Evolutionary conservation across 2,113 vertebrate species (phyloP), one percentile per base, ranked within the genome.

Genomic region (Chascanopsetta lugubris): DNA sequence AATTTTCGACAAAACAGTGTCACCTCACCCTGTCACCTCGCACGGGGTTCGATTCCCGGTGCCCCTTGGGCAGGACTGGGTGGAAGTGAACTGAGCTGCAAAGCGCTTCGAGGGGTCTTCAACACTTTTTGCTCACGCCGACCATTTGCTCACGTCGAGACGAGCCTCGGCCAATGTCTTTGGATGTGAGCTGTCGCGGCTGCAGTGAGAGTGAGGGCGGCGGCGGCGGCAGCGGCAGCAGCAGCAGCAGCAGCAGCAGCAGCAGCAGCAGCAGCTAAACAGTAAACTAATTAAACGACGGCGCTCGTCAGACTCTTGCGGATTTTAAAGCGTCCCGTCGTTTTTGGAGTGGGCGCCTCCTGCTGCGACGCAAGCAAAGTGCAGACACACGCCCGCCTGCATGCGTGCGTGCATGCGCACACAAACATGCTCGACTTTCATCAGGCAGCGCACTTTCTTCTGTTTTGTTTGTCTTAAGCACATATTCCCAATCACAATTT

Each of bases 401-500:
- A 49, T 58, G 50, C 43, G 60, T n/a, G n/a, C n/a, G n/a, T n/a
- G n/a, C 5, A 26, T 24, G 34, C 38, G 34, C 26, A 40, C 11
- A 80, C 59, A 67, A 69, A 82, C 43, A 78, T 32, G 13, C 22
- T 73, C 55, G 67, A 77, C 89, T 90, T 90, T 91, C 83, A 91
- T 91, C 90, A 82, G 85, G 59, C 70, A 72, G n/a, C n/a, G n/a
- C 72, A 85, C 86, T 89, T 86, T 87, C 86, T 88, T 90, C 82
- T 85, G 84, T 87, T 89, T 91, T 91, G 90, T 91, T 91, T 91
- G 88, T 87, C 87, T 90, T 88, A 88, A 90, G 85, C 82, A 85
- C 80, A 87, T 90, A 90, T 90, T 88, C 89, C 85, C 88, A 90
- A 92, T 91, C 89, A 90, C 88, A 87, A 84, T 90, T 90, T 91